Evolutionary conservation across 2,113 vertebrate species (phyloP).

Genomic region (Paramisgurnus dabryanus): DNA sequence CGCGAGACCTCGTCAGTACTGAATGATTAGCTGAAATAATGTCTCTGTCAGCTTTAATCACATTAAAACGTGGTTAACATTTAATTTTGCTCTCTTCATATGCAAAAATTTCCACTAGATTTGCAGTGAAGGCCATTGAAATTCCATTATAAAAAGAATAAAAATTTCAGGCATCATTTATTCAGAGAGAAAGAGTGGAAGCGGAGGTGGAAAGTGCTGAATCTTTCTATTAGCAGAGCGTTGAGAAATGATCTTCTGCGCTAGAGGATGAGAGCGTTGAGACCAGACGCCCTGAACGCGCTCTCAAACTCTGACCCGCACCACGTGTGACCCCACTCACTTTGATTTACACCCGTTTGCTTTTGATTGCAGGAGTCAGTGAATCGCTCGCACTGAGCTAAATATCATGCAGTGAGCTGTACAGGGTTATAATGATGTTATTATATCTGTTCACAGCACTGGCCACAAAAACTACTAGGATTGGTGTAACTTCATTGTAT

Average conservation of each 20-base stretch:
- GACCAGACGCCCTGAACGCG: constrained; percentile 37
- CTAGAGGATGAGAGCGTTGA: constrained; percentile 24
- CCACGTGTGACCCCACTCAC: constrained; percentile 4
- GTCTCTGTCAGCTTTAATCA: constrained; percentile 99
- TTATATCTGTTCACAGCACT: not conserved
- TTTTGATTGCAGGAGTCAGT: not conserved
- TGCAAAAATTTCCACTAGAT: constrained; percentile 99
- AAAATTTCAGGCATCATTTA: constrained; percentile 99
- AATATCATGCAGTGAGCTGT: not conserved
- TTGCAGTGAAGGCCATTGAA: constrained; percentile 99
- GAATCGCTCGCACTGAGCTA: not conserved
- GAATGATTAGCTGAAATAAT: constrained; percentile 99
- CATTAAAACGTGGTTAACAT: constrained; percentile 99
- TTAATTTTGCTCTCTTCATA: constrained; percentile 99
- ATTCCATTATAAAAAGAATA: constrained; percentile 99
- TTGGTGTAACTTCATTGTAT: too few species aligned
- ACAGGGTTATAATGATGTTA: not conserved
- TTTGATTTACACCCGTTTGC: not conserved
- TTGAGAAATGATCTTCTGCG: constrained; percentile 78
- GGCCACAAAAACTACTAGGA: not conserved
- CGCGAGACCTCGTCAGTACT: constrained; percentile 91
- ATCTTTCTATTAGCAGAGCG: constrained; percentile 91
- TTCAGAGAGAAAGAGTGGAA: constrained; percentile 93
- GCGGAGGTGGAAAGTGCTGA: constrained; percentile 93
- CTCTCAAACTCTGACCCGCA: constrained; percentile 35